Conservation (phyloP, 1,140 invertebrate species). For the Orius laevigatus region DNA sequence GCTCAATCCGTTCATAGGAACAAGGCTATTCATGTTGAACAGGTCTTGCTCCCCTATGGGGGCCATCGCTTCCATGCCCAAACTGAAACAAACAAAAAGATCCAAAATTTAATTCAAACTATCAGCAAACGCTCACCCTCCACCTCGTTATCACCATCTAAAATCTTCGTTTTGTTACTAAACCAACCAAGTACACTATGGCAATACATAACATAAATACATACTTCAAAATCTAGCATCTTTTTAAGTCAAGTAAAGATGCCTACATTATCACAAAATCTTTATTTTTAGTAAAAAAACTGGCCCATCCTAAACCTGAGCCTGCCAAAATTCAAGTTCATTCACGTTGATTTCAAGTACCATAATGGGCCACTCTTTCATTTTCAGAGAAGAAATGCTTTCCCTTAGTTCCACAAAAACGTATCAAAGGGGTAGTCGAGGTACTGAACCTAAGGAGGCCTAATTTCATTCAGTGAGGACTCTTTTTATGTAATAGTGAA, state of each 20-base stretch:
- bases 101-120: background rate
- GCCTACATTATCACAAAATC: background rate
- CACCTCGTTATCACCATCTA: background rate
- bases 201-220: background rate
- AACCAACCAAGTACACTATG: background rate
- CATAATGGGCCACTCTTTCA: too few relatives aligned
- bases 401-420: too few relatives aligned
- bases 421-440: too few relatives aligned
- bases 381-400: too few relatives aligned
- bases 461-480: too few relatives aligned
- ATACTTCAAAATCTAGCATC: background rate
- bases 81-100: slow-evolving; percentile 18
- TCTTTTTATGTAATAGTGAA: too few relatives aligned
- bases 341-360: too few relatives aligned
- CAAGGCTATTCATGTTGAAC: slow-evolving; percentile 19
- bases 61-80: slow-evolving; percentile 23
- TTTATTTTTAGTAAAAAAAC: background rate
- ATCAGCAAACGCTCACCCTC: background rate
- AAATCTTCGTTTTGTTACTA: background rate
- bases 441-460: too few relatives aligned
- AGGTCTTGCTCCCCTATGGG: slow-evolving; percentile 22
- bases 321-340: too few relatives aligned
- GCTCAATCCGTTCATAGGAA: slow-evolving; percentile 16
- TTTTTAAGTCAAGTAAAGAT: background rate
- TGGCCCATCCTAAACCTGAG: too few relatives aligned